phyloP scores from a whole-genome alignment of 2,113 vertebrate genomes.

The Carlito syrichta region DNA sequence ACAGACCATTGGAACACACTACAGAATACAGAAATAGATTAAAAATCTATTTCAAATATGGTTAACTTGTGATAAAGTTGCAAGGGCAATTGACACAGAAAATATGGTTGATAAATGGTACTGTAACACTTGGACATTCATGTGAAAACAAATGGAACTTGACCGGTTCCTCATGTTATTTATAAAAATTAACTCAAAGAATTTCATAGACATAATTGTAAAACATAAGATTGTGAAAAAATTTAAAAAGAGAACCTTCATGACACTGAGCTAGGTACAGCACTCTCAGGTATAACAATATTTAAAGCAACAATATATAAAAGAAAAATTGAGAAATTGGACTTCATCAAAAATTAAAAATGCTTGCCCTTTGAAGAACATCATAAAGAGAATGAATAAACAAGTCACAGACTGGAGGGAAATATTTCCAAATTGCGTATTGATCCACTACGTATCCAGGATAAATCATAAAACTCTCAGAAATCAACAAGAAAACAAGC shows the following conservation, averaged over 20 bases:
- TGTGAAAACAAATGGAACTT: not conserved
- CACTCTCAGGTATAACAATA: not conserved
- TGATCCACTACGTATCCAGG: not conserved
- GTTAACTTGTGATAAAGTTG: not conserved
- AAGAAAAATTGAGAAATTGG: not conserved
- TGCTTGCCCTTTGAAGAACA: not conserved
- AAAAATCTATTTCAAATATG: not conserved
- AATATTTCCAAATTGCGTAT: not conserved
- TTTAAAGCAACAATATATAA: not conserved
- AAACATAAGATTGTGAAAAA: not conserved
- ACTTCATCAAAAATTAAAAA: slow-evolving; percentile 9
- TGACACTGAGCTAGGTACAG: not conserved
- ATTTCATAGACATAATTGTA: not conserved
- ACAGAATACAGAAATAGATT: not conserved
- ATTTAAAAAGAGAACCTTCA: not conserved
- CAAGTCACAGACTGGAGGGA: not conserved
- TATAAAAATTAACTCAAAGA: slow-evolving; percentile 9
- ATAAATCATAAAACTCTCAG: not conserved
- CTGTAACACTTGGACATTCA: not conserved
- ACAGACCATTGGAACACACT: not conserved
- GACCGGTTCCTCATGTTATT: not conserved
- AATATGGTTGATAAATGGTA: not conserved
- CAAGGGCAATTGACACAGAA: not conserved
- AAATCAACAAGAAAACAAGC: not conserved
- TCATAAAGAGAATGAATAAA: not conserved